Evolutionary conservation across 2,797 vertebrate species (phyloP).

Genomic region (Centropyge bicolor): DNA sequence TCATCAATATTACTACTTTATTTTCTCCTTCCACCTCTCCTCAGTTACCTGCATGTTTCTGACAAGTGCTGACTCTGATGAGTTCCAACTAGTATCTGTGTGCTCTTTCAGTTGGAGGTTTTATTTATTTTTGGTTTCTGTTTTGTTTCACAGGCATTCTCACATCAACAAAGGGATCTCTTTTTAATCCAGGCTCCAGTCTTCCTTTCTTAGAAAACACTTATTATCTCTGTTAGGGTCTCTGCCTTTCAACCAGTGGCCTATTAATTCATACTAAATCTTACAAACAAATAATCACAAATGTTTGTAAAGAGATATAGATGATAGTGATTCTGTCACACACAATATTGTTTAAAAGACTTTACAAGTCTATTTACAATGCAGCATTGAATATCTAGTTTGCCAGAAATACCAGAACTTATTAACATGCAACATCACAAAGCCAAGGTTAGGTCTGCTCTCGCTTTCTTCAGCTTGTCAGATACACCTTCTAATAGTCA

Average conservation of each 20-base stretch:
- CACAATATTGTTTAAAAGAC: neutral
- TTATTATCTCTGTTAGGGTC: slow-evolving; percentile 20
- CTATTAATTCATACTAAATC: slow-evolving; percentile 12
- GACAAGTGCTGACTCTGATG: slow-evolving; percentile 83
- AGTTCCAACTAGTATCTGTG: slow-evolving; percentile 85
- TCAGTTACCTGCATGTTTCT: slow-evolving; percentile 86
- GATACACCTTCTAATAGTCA: slow-evolving; percentile 30
- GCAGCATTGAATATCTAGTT: neutral
- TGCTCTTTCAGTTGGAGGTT: slow-evolving; percentile 70
- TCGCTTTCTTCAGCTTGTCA: slow-evolving; percentile 22
- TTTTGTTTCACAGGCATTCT: slow-evolving; percentile 78
- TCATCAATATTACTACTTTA: slow-evolving; percentile 85
- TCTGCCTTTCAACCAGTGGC: slow-evolving; percentile 17
- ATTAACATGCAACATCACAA: slow-evolving; percentile 17
- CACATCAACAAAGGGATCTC: slow-evolving; percentile 64
- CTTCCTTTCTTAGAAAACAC: slow-evolving; percentile 49
- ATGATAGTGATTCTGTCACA: slow-evolving; percentile 11
- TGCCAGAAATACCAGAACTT: slow-evolving; percentile 16
- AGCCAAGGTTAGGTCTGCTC: slow-evolving; percentile 29
- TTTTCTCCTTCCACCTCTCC: slow-evolving; percentile 65
- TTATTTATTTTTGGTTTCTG: slow-evolving; percentile 62
- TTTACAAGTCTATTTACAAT: neutral
- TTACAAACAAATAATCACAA: slow-evolving; percentile 4
- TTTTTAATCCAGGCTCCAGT: slow-evolving; percentile 63
- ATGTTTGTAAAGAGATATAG: slow-evolving; percentile 12